These are phyloP conservation scores for Acleris sparsana DNA, from an alignment of 2,888 invertebrate genomes.

Conservation along the genomic window DNA sequence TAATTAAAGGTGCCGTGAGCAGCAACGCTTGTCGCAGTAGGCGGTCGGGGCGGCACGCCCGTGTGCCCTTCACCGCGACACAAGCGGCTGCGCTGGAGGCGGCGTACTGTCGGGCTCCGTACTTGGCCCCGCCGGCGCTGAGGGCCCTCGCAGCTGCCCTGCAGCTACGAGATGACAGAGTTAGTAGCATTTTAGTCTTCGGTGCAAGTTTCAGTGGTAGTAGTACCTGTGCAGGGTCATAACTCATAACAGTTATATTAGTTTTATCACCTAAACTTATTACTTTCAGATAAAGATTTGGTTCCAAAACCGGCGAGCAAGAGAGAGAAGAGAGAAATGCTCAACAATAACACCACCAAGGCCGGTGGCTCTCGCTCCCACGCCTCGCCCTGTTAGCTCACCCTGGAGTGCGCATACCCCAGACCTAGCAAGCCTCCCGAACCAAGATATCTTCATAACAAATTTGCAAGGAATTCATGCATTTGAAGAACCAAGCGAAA, in stretches of 20 bases:
- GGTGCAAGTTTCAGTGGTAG: background rate
- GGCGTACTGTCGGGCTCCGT: conserved; percentile 86
- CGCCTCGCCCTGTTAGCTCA: conserved; percentile 25
- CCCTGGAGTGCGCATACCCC: conserved; percentile 12
- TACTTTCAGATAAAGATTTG: conserved; percentile 85
- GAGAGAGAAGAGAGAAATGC: conserved; percentile 87
- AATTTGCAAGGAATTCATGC: background rate
- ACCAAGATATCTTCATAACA: conserved; percentile 5
- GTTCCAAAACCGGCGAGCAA: conserved; percentile 92
- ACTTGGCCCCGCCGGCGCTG: conserved; percentile 88
- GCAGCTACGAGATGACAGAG: conserved; percentile 87
- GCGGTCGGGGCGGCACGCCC: conserved; percentile 85
- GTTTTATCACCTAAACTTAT: conserved; percentile 5
- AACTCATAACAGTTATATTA: too few relatives aligned
- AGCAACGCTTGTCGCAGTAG: conserved; percentile 71
- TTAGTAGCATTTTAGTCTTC: conserved; percentile 50
- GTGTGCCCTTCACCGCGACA: conserved; percentile 89
- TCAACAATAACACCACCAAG: conserved; percentile 61
- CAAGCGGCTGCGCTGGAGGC: conserved; percentile 88
- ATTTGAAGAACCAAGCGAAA: conserved; percentile 19
- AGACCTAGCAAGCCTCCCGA: background rate
- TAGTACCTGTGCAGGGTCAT: too few relatives aligned
- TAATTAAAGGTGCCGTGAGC: conserved; percentile 58
- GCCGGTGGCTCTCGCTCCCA: conserved; percentile 63
- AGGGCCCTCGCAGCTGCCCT: conserved; percentile 85